Evolutionary conservation across 2,113 vertebrate genomes (phyloP).

Genomic region (Petaurus breviceps): DNA sequence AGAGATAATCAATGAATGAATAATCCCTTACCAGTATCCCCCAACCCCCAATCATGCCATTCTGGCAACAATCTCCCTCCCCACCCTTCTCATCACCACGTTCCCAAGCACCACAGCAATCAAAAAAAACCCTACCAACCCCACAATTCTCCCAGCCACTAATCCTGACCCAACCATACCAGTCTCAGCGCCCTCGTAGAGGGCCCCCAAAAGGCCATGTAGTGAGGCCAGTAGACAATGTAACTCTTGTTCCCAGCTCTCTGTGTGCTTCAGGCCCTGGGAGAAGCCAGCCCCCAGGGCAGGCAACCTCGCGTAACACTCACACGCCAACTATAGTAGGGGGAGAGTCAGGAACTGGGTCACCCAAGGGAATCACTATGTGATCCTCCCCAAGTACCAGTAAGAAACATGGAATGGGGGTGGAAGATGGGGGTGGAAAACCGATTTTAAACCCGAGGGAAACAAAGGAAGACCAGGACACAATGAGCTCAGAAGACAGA

Average conservation of each 20-base stretch:
- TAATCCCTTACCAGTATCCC: neutral
- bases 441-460: neutral
- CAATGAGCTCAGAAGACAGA: neutral
- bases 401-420: neutral
- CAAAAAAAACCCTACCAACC: neutral
- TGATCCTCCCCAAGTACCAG: neutral
- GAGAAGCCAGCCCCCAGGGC: constrained; percentile 89
- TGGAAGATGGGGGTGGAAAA: neutral
- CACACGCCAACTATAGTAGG: constrained; percentile 87
- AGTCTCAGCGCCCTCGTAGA: constrained; percentile 88
- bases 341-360: neutral
- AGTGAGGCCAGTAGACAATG: constrained; percentile 89
- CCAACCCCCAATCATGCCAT: neutral
- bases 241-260: constrained; percentile 92
- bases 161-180: constrained; percentile 77
- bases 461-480: neutral
- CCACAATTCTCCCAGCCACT: no score
- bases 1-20: neutral
- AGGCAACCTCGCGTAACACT: constrained; percentile 89
- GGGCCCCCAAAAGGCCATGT: constrained; percentile 85
- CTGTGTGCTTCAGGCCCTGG: constrained; percentile 87
- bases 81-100: neutral
- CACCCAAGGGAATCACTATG: constrained; percentile 15
- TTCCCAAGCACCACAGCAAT: neutral
- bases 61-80: constrained; percentile 3